Evolutionary conservation across 2,113 vertebrate species (phyloP), one percentile per base, ranked within the genome.

Genomic region (Pluvialis apricaria): DNA sequence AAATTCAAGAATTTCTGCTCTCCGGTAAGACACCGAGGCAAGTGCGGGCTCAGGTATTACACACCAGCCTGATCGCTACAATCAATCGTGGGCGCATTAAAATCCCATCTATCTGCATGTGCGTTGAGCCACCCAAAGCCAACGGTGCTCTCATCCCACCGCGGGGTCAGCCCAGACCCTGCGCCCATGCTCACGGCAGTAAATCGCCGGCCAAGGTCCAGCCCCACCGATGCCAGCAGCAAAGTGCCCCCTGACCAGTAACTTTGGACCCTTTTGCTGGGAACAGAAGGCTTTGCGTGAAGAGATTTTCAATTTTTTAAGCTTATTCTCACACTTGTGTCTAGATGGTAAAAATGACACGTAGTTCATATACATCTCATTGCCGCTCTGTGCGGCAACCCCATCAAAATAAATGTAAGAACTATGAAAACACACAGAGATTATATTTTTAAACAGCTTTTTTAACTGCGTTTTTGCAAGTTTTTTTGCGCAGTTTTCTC

Each of bases 21-120:
- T n/a, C 49, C 0, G 1, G 4, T 7, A 64, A 32, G 40, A n/a
- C 24, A 10, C 16, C 2, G 3, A 28, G 79, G 12, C 12, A 19
- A 47, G 47, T 3, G 12, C 8, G 6, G n/a, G 5, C 49, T 55
- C 8, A 4, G 1, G 7, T 24, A 8, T 13, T 7, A 6, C 34
- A 19, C 19, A 5, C 51, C 36, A 21, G 32, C 26, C 44, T 9
- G 42, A 19, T 8, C 26, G 1, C 34, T 18, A 19, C 32, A 40
- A 55, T 55, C 85, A 13, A 13, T 15, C 34, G 3, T 2, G 47
- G 40, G 10, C 13, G 38, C 75, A 8, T 40, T 20, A 29, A 45
- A 62, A 44, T 22, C 57, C 40, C 16, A 0, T 11, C 45, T 32
- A 36, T 26, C 21, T 52, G 72, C 12, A 11, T 4, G 3, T 54